Base-by-base conservation (phyloP, 2,888 invertebrate genomes). In the Coenonympha arcania region DNA sequence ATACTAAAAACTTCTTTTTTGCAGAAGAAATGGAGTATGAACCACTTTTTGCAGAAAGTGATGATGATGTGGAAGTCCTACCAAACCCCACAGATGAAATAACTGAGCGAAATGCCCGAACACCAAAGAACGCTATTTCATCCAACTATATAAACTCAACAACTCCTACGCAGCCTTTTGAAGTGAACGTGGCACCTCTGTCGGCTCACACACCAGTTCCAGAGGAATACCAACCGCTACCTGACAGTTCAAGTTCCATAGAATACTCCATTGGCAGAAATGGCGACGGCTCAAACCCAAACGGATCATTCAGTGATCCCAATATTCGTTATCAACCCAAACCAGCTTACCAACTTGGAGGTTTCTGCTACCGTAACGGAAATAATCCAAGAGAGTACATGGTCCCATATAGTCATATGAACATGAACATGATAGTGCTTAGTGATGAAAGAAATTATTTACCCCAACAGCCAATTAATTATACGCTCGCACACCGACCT, bases 1-100 rank as follows among this genome's bases (percentile, higher is more conserved):
- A n/a, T n/a, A n/a, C n/a, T n/a, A n/a, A n/a, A n/a, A n/a, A n/a
- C n/a, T 13, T 40, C 16, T 18, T 40, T 26, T 53, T 55, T 61
- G 55, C 85, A 83, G 89, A 88, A 61, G 89, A 90, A 66, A 89
- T 90, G 88, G 90, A 90, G 59, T 89, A 88, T 73, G 90, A 90
- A 56, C 88, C 89, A 57, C 74, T 90, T 51, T 90, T 90, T 76
- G 90, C 90, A 48, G 89, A 89, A 62, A 90, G 90, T 73, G 90
- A 90, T 69, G 88, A 89, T 60, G 90, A 90, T 60, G 85, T 89
- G 55, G 87, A 83, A 64, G 78, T 86, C 8, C 61, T 85, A 28
- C 79, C 80, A 4, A 52, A 70, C 39, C 62, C 69, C 15, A 56
- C 67, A 48, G 76, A 76, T 34, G 62, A 59, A 11, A 61, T 60